Evolutionary conservation across 2,888 invertebrate genomes (phyloP).

Genomic region (Noctua janthe): DNA sequence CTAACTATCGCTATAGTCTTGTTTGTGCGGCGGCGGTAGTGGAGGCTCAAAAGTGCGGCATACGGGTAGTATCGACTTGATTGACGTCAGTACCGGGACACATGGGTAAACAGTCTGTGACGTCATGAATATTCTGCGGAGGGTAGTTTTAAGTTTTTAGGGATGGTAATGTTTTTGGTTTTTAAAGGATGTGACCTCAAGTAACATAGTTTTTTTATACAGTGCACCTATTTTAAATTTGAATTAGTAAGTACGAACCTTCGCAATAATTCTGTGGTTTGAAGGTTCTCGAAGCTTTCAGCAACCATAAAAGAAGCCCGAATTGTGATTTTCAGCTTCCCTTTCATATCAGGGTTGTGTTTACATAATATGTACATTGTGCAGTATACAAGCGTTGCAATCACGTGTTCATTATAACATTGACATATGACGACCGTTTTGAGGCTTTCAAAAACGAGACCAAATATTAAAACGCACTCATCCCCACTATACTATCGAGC

Average conservation of each 20-base stretch:
- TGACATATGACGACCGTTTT: background rate
- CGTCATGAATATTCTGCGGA: slow-evolving; percentile 39
- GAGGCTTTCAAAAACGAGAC: slow-evolving; percentile 16
- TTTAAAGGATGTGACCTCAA: background rate
- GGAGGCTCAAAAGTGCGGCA: slow-evolving; percentile 47
- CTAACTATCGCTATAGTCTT: slow-evolving; percentile 22
- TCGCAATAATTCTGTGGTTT: background rate
- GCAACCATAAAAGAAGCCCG: background rate
- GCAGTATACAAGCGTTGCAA: background rate
- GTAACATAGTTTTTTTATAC: background rate
- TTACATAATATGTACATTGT: background rate
- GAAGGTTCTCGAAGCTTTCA: background rate
- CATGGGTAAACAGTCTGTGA: slow-evolving; percentile 32
- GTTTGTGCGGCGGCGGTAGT: slow-evolving; percentile 26
- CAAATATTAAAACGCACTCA: slow-evolving; percentile 50
- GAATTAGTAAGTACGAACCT: background rate
- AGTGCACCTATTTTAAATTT: background rate
- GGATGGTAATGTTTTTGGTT: background rate
- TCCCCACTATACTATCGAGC: slow-evolving; percentile 46
- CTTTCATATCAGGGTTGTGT: too few relatives aligned
- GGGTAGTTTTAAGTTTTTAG: slow-evolving; percentile 12
- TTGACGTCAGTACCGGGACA: slow-evolving; percentile 51
- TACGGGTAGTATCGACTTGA: slow-evolving; percentile 49
- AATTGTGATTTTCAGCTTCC: background rate
- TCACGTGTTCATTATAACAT: slow-evolving; percentile 14